These are phyloP conservation scores for Ramphastos sulfuratus DNA, from an alignment of 2,113 vertebrate genomes.

Conservation along the genomic window DNA sequence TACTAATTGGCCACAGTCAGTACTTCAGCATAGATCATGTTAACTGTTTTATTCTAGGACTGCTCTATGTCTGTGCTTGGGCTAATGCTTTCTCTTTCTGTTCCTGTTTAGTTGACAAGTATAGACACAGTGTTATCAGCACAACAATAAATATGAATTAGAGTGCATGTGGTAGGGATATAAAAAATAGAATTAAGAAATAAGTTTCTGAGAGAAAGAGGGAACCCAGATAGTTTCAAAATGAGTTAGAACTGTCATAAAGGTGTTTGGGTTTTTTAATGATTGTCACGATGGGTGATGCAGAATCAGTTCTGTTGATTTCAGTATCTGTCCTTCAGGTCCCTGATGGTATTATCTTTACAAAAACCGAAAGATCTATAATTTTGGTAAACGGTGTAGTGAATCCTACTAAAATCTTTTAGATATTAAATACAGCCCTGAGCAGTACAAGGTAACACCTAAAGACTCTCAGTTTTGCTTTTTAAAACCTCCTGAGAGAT, in stretches of 20 bases:
- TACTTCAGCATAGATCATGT: fast-evolving
- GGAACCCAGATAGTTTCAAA: background rate
- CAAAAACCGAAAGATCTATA: background rate
- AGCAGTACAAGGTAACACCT: background rate
- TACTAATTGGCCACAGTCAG: background rate
- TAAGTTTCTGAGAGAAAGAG: background rate
- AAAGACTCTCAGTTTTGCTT: background rate
- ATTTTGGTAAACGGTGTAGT: background rate
- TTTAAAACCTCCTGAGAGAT: background rate
- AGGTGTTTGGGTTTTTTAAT: background rate
- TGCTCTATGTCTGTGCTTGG: background rate
- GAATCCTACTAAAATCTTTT: background rate
- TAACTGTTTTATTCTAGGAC: background rate
- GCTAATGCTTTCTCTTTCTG: background rate
- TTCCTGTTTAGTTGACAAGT: background rate
- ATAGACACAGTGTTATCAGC: background rate
- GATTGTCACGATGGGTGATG: background rate
- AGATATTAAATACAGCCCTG: background rate
- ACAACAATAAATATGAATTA: background rate
- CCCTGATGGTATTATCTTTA: background rate
- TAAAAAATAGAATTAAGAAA: background rate
- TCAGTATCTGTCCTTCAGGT: background rate
- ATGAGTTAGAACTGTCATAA: background rate
- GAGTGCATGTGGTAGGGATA: background rate
- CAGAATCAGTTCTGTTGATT: background rate